Percentiles rank a stretch among this genome's conserved stretches.
Evolutionary conservation across 2,113 vertebrate genomes (phyloP).

Genomic region (Budorcas taxicolor): DNA sequence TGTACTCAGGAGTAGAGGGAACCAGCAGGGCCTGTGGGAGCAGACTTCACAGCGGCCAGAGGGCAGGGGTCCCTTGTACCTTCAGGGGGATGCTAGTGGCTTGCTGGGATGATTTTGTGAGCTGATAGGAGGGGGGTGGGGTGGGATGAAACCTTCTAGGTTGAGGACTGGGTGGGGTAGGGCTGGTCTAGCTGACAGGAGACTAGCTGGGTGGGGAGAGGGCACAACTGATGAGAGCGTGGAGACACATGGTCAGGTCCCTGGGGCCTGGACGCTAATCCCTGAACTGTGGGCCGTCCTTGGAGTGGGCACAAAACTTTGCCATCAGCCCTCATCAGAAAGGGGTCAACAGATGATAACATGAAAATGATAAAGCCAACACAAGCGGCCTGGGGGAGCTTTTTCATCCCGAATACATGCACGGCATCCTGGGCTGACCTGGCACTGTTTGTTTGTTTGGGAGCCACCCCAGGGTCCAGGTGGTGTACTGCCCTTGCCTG

Average conservation of each 20-base stretch:
- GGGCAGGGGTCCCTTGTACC: background rate
- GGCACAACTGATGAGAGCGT: rapidly evolving
- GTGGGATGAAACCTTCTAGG: rapidly evolving
- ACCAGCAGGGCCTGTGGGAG: background rate
- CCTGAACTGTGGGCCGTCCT: background rate
- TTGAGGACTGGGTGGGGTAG: no score
- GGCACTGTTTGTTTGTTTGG: rapidly evolving
- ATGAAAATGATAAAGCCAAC: rapidly evolving
- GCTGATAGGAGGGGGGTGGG: background rate
- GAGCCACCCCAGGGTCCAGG: background rate
- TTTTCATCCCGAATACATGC: rapidly evolving
- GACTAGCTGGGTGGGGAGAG: rapidly evolving
- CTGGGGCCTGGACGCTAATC: no score
- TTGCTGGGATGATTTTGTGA: background rate
- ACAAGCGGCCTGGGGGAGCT: rapidly evolving
- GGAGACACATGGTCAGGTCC: rapidly evolving
- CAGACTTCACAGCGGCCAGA: background rate
- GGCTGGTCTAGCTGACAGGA: background rate
- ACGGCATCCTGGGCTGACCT: rapidly evolving
- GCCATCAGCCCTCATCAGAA: background rate
- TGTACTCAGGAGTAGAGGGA: rapidly evolving
- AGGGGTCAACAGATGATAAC: rapidly evolving
- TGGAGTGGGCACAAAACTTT: background rate
- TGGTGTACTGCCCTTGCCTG: rapidly evolving
- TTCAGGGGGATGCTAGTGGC: rapidly evolving